Evolutionary conservation across 1,140 invertebrate genomes (phyloP).

Genomic region (Pantala flavescens): DNA sequence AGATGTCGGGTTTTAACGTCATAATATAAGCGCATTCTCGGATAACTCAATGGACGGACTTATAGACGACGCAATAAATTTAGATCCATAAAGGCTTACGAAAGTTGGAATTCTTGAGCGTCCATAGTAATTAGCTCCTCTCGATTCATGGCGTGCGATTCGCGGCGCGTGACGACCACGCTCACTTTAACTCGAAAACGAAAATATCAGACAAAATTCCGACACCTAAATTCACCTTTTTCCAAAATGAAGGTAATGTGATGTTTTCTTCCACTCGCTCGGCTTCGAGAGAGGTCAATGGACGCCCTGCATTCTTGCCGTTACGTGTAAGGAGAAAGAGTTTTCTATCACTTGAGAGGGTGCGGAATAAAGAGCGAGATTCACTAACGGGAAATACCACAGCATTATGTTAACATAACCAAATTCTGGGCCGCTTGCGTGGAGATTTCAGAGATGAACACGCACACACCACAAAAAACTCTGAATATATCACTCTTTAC

Average conservation of each 20-base stretch:
- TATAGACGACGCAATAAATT: too few relatives aligned
- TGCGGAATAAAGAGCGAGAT: neutral
- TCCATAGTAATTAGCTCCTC: neutral
- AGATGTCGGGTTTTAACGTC: neutral
- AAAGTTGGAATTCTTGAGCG: neutral
- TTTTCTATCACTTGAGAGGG: conserved; percentile 6
- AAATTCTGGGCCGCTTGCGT: neutral
- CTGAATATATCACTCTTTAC: too few relatives aligned
- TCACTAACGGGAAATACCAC: neutral
- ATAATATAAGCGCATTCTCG: too few relatives aligned
- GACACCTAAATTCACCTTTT: neutral
- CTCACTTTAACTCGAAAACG: neutral
- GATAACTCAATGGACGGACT: too few relatives aligned
- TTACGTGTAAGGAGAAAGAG: neutral
- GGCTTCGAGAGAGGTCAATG: neutral
- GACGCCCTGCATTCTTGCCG: neutral
- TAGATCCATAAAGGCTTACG: too few relatives aligned
- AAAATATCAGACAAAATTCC: neutral
- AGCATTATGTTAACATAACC: neutral
- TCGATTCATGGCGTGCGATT: conserved; percentile 3
- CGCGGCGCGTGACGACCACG: conserved; percentile 4
- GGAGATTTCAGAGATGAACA: too few relatives aligned
- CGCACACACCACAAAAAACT: too few relatives aligned
- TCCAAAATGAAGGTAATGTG: neutral
- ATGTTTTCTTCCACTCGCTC: neutral